Conservation (phyloP, 2,113 vertebrate species). For the Chionomys nivalis region DNA sequence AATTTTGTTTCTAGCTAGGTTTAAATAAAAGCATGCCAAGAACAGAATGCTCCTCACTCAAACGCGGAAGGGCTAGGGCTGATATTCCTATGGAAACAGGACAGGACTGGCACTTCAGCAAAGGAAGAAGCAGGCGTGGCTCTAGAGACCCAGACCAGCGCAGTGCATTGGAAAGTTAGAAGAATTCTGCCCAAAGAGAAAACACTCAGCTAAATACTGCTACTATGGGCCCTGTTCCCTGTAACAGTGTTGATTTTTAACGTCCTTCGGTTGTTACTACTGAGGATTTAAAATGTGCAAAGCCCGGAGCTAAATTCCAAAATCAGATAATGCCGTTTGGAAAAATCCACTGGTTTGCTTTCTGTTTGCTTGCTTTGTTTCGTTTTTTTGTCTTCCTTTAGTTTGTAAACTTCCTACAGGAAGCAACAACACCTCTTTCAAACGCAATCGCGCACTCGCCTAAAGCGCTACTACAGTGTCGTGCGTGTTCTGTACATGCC, state of each 20-base stretch:
- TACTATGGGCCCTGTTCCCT: background rate
- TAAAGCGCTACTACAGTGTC: background rate
- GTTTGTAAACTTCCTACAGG: conserved; percentile 21
- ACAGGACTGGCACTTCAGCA: background rate
- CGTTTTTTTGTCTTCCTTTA: conserved; percentile 3
- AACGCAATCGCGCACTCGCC: background rate
- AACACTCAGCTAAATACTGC: background rate
- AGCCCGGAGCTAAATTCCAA: background rate
- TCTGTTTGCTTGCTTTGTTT: background rate
- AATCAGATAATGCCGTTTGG: background rate
- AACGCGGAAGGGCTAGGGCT: background rate
- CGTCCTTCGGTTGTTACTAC: background rate
- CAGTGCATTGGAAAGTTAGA: background rate
- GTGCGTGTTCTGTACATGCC: background rate
- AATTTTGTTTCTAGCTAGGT: background rate
- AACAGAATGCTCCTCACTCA: background rate
- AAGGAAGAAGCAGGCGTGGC: background rate
- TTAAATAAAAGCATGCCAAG: background rate
- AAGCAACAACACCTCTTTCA: conserved; percentile 26
- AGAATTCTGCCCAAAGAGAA: background rate
- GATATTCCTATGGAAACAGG: background rate
- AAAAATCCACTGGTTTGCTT: background rate
- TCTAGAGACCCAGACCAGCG: background rate
- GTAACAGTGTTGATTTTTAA: background rate
- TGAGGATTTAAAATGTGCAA: background rate